Evolutionary conservation across 2,888 invertebrate genomes (phyloP), one percentile per base, ranked within the genome.

Genomic region (Polymixis lichenea): DNA sequence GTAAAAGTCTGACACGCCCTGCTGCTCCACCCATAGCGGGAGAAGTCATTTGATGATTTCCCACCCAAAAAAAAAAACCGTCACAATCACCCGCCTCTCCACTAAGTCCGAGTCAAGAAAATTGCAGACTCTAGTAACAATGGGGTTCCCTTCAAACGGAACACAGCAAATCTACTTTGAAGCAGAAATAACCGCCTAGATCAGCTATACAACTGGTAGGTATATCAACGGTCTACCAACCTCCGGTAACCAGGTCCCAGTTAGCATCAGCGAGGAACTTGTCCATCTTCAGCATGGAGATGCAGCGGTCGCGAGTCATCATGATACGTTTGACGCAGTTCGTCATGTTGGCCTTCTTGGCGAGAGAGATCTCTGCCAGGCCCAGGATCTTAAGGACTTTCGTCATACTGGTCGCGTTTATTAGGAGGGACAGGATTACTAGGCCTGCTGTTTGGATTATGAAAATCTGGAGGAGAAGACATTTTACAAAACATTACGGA

Each of bases 251-350:
- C 46, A 97, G 88, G 65, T 96, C 94, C 97, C 97, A 97, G 86
- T 97, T 97, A 53, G 97, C 97, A 91, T 97, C 97, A 67, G 97
- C 97, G 6, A 97, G 91, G 89, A 97, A 97, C 91, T 97, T 97
- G 87, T 97, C 97, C 95, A 97, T 97, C 89, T 97, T 97, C 67
- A 97, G 91, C 94, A 97, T 96, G 2, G 96, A 97, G 11, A 97
- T 93, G 15, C 97, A 96, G 4, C 97, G 92, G 67, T 96, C 96
- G 38, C 97, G 91, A 1, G 96, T 96, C 78, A 91, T 81, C 92
- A 95, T 95, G 74, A 97, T 90, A 1, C 97, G 92, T 80, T 95
- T 96, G 17, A 97, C 96, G 70, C 97, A 97, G 84, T 97, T 97
- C 0, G 95, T 96, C 97, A 97, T 97, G 73, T 97, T 97, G 0